Percentiles rank a stretch among this genome's conserved stretches.
Evolutionary conservation across 1,140 invertebrate genomes (phyloP).

Genomic region (Drosophila arawakana): DNA sequence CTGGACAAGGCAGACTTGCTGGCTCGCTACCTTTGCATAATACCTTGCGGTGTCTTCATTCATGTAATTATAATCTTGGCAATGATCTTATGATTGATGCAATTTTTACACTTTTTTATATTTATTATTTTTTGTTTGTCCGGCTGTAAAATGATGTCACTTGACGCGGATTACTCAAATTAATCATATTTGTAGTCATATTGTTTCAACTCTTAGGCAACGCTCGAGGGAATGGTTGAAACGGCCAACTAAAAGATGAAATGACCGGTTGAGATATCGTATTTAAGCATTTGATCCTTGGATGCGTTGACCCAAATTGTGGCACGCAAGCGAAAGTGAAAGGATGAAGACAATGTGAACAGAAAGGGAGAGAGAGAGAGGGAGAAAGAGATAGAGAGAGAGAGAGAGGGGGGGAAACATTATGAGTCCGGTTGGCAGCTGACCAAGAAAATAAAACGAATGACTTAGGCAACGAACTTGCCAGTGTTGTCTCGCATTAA

Average conservation of each 20-base stretch:
- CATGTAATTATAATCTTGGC: constrained; percentile 28
- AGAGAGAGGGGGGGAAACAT: neutral
- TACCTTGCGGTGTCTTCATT: neutral
- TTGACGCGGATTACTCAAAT: constrained; percentile 12
- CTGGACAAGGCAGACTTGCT: neutral
- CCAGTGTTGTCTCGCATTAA: constrained; percentile 18
- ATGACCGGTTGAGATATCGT: neutral
- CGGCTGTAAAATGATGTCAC: constrained; percentile 37
- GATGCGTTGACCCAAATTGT: constrained; percentile 33
- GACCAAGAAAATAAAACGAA: constrained; percentile 55
- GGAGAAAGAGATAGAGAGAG: no score
- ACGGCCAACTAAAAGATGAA: neutral
- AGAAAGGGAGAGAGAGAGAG: neutral
- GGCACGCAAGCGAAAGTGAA: constrained; percentile 26
- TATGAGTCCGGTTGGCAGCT: constrained; percentile 17
- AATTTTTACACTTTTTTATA: neutral
- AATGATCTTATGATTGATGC: constrained; percentile 39
- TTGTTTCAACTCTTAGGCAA: constrained; percentile 15
- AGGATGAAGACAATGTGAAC: constrained; percentile 13
- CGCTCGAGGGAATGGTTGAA: neutral
- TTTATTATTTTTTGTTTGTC: neutral
- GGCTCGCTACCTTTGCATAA: neutral
- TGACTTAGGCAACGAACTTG: constrained; percentile 80
- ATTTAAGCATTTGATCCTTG: constrained; percentile 28
- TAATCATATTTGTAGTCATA: constrained; percentile 29